Percentiles rank a stretch among this genome's conserved stretches.
Evolutionary conservation across 1,140 invertebrate genomes (phyloP).

Genomic region (Papilio xuthus): DNA sequence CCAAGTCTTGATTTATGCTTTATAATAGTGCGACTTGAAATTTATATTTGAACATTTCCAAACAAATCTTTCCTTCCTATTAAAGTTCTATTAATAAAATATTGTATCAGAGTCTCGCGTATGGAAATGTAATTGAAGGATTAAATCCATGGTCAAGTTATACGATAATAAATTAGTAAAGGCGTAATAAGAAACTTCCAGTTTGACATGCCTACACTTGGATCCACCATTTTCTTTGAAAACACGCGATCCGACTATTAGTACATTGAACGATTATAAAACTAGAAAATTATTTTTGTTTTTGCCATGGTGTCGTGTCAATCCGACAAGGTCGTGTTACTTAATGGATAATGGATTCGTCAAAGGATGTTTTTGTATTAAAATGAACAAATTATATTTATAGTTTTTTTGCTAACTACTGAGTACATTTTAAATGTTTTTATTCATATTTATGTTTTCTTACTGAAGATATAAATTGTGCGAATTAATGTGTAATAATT

Average conservation of each 20-base stretch:
- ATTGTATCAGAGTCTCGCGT: background rate
- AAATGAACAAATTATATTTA: background rate
- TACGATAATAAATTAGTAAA: background rate
- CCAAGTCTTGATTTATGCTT: background rate
- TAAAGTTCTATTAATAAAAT: background rate
- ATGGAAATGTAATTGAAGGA: background rate
- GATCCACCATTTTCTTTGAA: constrained; percentile 22
- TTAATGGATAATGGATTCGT: background rate
- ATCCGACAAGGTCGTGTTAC: constrained; percentile 7
- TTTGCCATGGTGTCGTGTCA: constrained; percentile 13
- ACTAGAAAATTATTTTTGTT: constrained; percentile 30
- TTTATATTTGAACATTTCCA: background rate
- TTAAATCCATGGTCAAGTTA: constrained; percentile 2
- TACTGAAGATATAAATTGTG: too few species aligned
- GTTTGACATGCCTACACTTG: background rate
- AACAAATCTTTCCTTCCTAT: background rate
- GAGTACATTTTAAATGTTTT: too few species aligned
- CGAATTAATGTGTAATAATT: too few species aligned
- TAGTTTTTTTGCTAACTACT: background rate
- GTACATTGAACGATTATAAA: constrained; percentile 38
- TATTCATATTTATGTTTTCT: too few species aligned
- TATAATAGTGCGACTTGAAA: background rate
- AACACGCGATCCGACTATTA: constrained; percentile 41
- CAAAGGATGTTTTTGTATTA: background rate
- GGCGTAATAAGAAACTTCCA: constrained; percentile 15